These are phyloP conservation scores for Mythimna lalbum DNA, from an alignment of 2,888 invertebrate genomes.

Conservation along the genomic window DNA sequence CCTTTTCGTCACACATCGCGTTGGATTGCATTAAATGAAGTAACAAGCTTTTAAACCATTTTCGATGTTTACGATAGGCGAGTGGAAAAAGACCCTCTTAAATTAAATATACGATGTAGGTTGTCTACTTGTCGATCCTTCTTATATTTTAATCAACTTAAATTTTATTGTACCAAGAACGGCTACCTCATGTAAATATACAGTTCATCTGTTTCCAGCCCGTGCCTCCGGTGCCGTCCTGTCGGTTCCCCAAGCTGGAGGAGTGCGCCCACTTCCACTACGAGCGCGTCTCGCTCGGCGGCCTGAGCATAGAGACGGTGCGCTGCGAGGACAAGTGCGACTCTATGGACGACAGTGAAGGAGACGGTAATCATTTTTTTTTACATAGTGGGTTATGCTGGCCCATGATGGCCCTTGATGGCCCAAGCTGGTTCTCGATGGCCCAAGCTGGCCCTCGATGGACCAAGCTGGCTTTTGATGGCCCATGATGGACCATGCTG, in stretches of 20 bases:
- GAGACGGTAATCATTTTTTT: slow-evolving; percentile 18
- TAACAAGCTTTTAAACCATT: no score
- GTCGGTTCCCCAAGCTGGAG: slow-evolving; percentile 92
- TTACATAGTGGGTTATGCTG: neutral
- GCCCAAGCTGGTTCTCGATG: neutral
- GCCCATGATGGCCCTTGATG: neutral
- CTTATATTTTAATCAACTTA: no score
- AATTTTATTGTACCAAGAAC: slow-evolving; percentile 7
- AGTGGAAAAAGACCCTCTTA: no score
- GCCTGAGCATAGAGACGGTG: slow-evolving; percentile 89
- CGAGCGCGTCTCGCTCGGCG: slow-evolving; percentile 97
- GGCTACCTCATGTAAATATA: slow-evolving; percentile 26
- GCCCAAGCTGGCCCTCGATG: neutral
- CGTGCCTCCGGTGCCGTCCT: slow-evolving; percentile 73
- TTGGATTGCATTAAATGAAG: no score
- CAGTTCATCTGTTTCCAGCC: slow-evolving; percentile 69
- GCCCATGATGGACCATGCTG: neutral
- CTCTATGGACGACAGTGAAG: slow-evolving; percentile 70
- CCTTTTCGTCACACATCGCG: no score
- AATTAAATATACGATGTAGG: no score
- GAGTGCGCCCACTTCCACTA: slow-evolving; percentile 99
- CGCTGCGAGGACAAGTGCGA: slow-evolving; percentile 77
- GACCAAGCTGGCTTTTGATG: no score
- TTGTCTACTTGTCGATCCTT: no score
- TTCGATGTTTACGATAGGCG: no score